A percentile compares a stretch with the other conserved stretches of the same genome.
These are phyloP conservation scores for Neodiprion lecontei DNA, from an alignment of 1,140 invertebrate genomes.

Conservation along the genomic window DNA sequence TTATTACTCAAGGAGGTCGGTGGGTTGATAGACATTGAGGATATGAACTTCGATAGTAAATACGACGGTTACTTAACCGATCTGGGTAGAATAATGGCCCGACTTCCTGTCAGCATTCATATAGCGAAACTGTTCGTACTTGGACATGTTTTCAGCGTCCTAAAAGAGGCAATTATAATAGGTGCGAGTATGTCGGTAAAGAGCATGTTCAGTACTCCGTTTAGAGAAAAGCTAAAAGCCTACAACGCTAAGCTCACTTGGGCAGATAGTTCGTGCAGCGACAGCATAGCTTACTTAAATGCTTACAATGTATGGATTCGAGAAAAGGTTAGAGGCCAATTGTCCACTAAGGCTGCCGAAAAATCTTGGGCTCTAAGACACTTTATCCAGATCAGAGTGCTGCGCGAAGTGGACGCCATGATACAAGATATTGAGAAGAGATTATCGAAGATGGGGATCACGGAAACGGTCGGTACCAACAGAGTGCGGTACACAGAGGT, in stretches of 20 bases:
- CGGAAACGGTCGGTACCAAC: conserved; percentile 42
- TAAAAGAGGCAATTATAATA: conserved; percentile 88
- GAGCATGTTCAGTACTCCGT: conserved; percentile 80
- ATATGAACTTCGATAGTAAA: conserved; percentile 54
- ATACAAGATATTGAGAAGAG: conserved; percentile 73
- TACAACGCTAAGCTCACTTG: conserved; percentile 83
- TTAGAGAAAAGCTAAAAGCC: conserved; percentile 72
- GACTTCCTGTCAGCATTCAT: conserved; percentile 82
- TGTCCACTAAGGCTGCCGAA: conserved; percentile 58
- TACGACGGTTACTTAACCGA: conserved; percentile 91
- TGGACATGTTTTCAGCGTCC: conserved; percentile 85
- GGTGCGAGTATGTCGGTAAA: conserved; percentile 84
- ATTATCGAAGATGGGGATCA: conserved; percentile 65
- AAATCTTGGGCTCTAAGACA: conserved; percentile 74
- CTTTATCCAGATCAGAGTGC: conserved; percentile 75
- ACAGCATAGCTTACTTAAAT: conserved; percentile 83
- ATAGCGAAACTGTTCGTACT: conserved; percentile 86
- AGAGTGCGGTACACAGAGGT: conserved; percentile 55
- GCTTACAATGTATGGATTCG: conserved; percentile 73
- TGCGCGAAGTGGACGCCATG: conserved; percentile 77
- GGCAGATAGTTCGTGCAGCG: conserved; percentile 83
- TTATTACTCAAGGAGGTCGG: conserved; percentile 87
- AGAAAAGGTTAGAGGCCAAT: conserved; percentile 41
- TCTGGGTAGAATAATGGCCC: conserved; percentile 83
- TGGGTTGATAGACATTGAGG: conserved; percentile 67